Base-by-base conservation (phyloP, 1,140 invertebrate species). In the Drosophila quadrilineata region DNA sequence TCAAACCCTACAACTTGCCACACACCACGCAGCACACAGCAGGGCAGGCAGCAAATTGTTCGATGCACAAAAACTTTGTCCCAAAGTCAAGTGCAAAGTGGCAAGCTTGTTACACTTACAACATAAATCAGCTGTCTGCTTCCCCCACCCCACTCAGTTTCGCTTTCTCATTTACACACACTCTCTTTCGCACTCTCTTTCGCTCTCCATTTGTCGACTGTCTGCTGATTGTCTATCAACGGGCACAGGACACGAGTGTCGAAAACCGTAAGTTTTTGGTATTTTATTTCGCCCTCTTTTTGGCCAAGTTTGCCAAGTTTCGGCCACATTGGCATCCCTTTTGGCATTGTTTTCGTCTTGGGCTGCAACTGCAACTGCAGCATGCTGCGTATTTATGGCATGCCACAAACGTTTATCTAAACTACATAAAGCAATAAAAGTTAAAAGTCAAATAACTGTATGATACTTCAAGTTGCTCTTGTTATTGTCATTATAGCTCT, bases 391-490 rank as follows among this genome's bases (percentile, higher is more conserved):
- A 84, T 84, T 84, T 84, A 84, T 77, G 77, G 77, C 65, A 85
- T 85, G 77, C 77, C 77, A 82, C 77, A 85, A 84, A 84, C 77
- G 77, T 84, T 84, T 84, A 84, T 84, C 77, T 84, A 77, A 84
- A 84, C 77, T 77, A 84, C 77, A 84, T 84, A 84, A 84, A 84
- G 77, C 77, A 84, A 84, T 84, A 84, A 84, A 84, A 84, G 77
- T 84, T 84, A 85, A 84, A 84, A 84, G 77, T 84, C 77, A 84
- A 84, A 84, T 82, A 82, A 82, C 77, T 77, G 79, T 63, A 84
- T 26, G 59, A 36, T 56, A 59, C 77, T 73, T 62, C 59, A 57
- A 73, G 50, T 84, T 77, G 6, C 58, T 33, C 49, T 10, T 68
- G 45, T 56, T 65, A 50, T 57, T 69, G 71, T 70, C 74, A 38